Evolutionary conservation across 2,888 invertebrate species (phyloP), one percentile per base, ranked within the genome.

Genomic region (Cantharis lateralis): DNA sequence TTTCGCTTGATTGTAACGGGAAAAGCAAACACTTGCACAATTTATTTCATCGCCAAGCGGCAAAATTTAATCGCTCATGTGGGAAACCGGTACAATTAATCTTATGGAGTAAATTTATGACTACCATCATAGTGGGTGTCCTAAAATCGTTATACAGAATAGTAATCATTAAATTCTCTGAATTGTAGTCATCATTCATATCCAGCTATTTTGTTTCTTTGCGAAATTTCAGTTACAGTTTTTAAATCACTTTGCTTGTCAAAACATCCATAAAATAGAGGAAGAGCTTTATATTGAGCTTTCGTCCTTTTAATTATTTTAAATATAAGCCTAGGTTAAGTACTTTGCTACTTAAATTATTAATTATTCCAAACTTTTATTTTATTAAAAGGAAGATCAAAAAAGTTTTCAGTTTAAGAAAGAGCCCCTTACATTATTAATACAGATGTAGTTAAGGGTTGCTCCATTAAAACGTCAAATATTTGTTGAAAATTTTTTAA

Each of bases 51-150:
- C 80, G 80, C 76, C 72, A 74, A 73, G 78, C 80, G 78, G 81
- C 82, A 79, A 80, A 83, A 84, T 84, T 83, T 83, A 84, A 83
- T 84, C 84, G 84, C 74, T 81, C 82, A 82, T 83, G 82, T 82
- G 83, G 83, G 83, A 81, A 82, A 81, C 77, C 83, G 79, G 79
- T 79, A 78, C 83, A 82, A 84, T 84, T 84, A 84, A 84, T 83
- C 83, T 83, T 80, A 74, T 71, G 64, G 74, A 24, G 69, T 68
- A 77, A 81, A 83, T 83, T 83, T 82, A 82, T 82, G 82, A 75
- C 77, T 73, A 78, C 80, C 81, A 80, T 81, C 80, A 78, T 74
- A 78, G 73, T 79, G 77, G 76, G 79, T 79, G 70, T 79, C 79
- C 79, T 80, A 79, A 80, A 80, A 82, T 82, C 79, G 81, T 80